Evolutionary conservation across 2,797 vertebrate genomes (phyloP).

Genomic region (Pristis pectinata): DNA sequence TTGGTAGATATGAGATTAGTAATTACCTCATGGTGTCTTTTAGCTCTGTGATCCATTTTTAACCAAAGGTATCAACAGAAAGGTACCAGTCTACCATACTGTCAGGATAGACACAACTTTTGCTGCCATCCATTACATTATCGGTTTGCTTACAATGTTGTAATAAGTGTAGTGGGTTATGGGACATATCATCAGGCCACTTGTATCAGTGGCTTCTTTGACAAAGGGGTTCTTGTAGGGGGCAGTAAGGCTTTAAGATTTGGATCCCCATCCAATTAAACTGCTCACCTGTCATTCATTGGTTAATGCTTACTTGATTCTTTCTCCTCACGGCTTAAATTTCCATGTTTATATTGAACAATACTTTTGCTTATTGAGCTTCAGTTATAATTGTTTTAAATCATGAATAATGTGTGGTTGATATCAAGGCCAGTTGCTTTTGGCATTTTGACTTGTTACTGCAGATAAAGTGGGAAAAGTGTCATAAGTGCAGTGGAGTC

Average conservation of each 20-base stretch:
- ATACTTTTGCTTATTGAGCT: not conserved
- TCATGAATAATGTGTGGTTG: not conserved
- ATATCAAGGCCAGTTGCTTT: not conserved
- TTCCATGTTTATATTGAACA: not conserved
- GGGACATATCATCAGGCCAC: not conserved
- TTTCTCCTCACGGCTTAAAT: not conserved
- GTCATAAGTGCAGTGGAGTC: not conserved
- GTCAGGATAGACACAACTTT: no score
- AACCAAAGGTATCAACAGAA: not conserved
- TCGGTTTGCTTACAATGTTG: not conserved
- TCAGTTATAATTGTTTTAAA: not conserved
- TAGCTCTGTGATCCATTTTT: not conserved
- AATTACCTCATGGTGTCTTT: not conserved
- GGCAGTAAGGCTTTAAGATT: not conserved
- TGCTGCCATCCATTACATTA: no score
- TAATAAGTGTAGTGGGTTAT: not conserved
- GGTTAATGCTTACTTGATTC: not conserved
- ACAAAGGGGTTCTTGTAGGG: not conserved
- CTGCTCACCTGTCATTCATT: not conserved
- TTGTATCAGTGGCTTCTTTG: not conserved
- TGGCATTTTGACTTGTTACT: not conserved
- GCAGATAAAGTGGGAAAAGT: not conserved
- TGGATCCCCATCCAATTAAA: not conserved
- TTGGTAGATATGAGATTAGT: not conserved
- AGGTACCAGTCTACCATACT: not conserved